A percentile compares a stretch with the other conserved stretches of the same genome.
Evolutionary conservation across 2,888 invertebrate genomes (phyloP).

Genomic region (Kuschelorhynchus macadamiae): DNA sequence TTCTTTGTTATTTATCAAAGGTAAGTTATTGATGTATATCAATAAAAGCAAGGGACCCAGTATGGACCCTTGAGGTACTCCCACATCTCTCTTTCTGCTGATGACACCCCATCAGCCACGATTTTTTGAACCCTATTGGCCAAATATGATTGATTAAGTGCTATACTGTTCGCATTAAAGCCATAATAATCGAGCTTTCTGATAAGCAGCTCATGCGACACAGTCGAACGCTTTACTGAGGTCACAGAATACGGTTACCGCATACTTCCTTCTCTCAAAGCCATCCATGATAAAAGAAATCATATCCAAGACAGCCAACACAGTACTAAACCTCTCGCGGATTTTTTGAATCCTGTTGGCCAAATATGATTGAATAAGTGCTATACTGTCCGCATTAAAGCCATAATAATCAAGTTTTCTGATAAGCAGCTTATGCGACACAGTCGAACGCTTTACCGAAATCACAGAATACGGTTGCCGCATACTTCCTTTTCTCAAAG

Average conservation of each 20-base stretch:
- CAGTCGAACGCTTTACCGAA: background rate
- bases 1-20: background rate
- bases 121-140: background rate
- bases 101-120: background rate
- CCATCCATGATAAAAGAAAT: background rate
- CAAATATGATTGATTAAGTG: background rate
- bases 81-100: background rate
- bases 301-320: too few species aligned
- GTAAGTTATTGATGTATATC: background rate
- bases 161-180: background rate
- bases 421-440: constrained; percentile 2
- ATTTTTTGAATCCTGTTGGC: background rate
- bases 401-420: background rate
- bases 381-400: background rate
- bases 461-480: too few species aligned
- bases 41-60: background rate
- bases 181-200: background rate
- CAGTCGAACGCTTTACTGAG: background rate
- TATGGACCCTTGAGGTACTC: background rate
- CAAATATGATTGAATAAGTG: background rate
- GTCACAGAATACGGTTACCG: too few species aligned
- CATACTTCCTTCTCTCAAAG: background rate
- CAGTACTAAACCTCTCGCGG: background rate
- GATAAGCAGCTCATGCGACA: constrained; percentile 2
- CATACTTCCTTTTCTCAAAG: background rate